Conservation (phyloP, 2,113 vertebrate genomes). For the Microcebus lehilahytsara region DNA sequence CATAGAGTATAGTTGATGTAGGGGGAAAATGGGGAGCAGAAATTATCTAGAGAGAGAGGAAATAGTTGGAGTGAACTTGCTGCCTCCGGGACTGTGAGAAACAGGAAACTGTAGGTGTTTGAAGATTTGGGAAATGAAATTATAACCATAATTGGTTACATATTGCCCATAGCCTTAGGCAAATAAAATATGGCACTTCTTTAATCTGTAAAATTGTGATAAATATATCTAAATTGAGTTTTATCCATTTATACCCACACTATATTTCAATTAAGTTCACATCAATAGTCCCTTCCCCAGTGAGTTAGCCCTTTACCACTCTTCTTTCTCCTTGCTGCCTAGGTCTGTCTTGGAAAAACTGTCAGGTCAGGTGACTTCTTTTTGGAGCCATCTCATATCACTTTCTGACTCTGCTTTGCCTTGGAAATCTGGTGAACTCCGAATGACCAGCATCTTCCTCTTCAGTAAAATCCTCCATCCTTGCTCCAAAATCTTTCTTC, state of each 20-base stretch:
- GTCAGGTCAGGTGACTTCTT: background rate
- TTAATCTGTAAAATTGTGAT: background rate
- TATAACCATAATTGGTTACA: background rate
- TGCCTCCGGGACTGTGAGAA: background rate
- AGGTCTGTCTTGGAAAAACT: background rate
- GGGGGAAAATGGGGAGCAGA: background rate
- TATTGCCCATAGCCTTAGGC: background rate
- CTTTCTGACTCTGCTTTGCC: background rate
- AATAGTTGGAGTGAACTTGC: background rate
- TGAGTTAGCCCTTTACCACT: rapidly evolving
- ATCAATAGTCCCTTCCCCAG: background rate
- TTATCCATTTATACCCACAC: background rate
- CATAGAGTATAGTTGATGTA: background rate
- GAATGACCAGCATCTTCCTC: background rate
- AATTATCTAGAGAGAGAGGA: background rate
- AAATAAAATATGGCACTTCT: background rate
- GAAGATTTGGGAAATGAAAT: background rate
- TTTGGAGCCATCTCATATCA: background rate
- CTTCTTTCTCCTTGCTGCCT: background rate
- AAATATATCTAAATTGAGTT: background rate
- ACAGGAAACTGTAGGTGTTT: background rate
- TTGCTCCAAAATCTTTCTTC: background rate
- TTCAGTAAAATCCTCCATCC: background rate
- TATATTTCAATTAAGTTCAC: background rate
- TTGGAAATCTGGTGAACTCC: background rate